phyloP scores from a whole-genome alignment of 1,140 invertebrate genomes.

The Microvelia longipes region DNA sequence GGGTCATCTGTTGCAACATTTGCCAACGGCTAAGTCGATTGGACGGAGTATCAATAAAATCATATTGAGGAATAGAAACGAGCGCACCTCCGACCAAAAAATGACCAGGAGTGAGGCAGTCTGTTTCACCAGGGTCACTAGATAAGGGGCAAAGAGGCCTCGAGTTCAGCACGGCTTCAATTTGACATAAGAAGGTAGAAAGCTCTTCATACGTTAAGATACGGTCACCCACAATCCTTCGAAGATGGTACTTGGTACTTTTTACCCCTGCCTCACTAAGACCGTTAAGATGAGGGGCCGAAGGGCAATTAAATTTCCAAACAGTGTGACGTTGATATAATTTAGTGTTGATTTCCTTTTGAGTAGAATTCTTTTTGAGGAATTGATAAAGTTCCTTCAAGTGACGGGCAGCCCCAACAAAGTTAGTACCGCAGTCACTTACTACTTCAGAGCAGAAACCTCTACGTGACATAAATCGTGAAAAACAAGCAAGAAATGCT shows the following conservation, averaged over 20 bases:
- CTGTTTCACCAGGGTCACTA: slow-evolving; percentile 1
- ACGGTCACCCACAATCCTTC: background rate
- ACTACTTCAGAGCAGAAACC: slow-evolving; percentile 11
- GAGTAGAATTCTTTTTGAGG: background rate
- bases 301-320: background rate
- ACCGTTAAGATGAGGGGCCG: slow-evolving; percentile 8
- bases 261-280: background rate
- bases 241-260: background rate
- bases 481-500: slow-evolving; percentile 19
- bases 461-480: slow-evolving; percentile 16
- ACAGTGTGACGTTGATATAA: background rate
- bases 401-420: slow-evolving; percentile 16
- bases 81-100: background rate
- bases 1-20: slow-evolving; percentile 11
- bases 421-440: slow-evolving; percentile 25
- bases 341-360: background rate
- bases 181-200: slow-evolving; percentile 17
- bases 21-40: slow-evolving; percentile 1
- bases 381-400: slow-evolving; percentile 4
- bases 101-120: slow-evolving; percentile 1
- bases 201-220: slow-evolving; percentile 23
- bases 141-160: slow-evolving; percentile 15
- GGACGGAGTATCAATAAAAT: slow-evolving; percentile 17
- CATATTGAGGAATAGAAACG: slow-evolving; percentile 19
- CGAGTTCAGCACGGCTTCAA: slow-evolving; percentile 25